Conservation (phyloP, 2,797 vertebrate species). For the Darevskia mixta region DNA sequence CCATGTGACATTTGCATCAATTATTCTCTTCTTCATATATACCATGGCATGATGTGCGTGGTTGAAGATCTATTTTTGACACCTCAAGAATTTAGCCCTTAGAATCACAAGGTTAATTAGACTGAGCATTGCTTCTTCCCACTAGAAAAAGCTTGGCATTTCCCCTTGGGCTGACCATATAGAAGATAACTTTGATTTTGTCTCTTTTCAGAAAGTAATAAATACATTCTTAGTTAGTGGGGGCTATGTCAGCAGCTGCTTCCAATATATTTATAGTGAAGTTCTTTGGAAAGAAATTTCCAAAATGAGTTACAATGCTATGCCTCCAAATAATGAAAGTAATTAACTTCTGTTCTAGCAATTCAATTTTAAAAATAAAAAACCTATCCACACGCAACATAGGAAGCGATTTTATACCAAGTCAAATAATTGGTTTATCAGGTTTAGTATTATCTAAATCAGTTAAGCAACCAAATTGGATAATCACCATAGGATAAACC, state of each 20-base stretch:
- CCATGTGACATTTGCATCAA: background rate
- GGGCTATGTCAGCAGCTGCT: background rate
- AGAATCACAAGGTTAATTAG: background rate
- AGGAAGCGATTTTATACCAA: background rate
- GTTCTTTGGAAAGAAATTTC: background rate
- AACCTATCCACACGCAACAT: background rate
- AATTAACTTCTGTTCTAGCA: background rate
- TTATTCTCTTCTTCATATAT: background rate
- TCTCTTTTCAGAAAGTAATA: conserved; percentile 1
- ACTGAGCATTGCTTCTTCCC: conserved; percentile 3
- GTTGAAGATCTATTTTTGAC: conserved; percentile 3
- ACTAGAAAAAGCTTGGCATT: conserved; percentile 1
- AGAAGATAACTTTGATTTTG: background rate
- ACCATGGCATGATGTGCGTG: background rate
- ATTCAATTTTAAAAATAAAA: background rate
- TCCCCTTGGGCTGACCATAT: conserved; percentile 1
- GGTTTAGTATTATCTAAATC: background rate
- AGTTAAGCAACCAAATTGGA: background rate
- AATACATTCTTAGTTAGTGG: background rate
- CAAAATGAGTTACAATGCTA: background rate
- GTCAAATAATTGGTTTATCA: background rate
- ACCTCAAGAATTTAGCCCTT: background rate
- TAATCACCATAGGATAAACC: background rate
- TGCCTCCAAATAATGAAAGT: background rate
- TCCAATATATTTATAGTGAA: background rate